Percentiles rank a stretch among this genome's conserved stretches.
phyloP scores from a whole-genome alignment of 2,888 invertebrate species.

The Branchinecta sandiegonensis region DNA sequence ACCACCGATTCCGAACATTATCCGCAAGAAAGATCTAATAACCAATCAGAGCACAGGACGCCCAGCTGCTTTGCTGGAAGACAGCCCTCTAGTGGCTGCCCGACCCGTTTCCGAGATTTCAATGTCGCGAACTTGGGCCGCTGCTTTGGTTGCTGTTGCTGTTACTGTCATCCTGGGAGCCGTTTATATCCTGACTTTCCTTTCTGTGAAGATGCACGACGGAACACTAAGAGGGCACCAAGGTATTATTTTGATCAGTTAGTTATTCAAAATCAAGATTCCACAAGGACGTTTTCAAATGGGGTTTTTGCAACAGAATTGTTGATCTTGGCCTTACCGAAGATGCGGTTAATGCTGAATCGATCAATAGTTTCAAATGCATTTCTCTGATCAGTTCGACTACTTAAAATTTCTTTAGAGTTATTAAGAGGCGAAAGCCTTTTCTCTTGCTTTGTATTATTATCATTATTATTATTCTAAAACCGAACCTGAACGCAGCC shows the following conservation, averaged over 20 bases:
- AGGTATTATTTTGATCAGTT: slow-evolving; percentile 23
- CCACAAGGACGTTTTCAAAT: no score
- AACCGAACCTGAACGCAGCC: no score
- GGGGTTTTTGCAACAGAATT: no score
- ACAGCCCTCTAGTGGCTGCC: slow-evolving; percentile 8
- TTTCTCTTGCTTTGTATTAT: no score
- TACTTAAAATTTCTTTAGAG: no score
- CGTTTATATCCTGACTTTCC: slow-evolving; percentile 33
- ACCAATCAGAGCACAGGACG: neutral
- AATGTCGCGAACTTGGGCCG: slow-evolving; percentile 31
- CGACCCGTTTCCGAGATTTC: slow-evolving; percentile 23
- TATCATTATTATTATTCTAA: no score
- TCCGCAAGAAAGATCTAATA: neutral
- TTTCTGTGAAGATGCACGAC: slow-evolving; percentile 33
- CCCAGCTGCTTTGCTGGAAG: neutral
- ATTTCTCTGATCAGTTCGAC: no score
- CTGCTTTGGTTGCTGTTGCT: slow-evolving; percentile 31
- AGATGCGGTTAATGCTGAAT: no score
- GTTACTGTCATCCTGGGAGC: slow-evolving; percentile 32
- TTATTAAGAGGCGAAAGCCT: no score
- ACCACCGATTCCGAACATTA: slow-evolving; percentile 3
- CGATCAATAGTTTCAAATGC: no score
- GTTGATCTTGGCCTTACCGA: no score
- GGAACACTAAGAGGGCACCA: slow-evolving; percentile 32
- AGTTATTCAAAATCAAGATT: no score